Percentiles rank a stretch among this genome's conserved stretches.
These are phyloP conservation scores for Carcharodon carcharias DNA, from an alignment of 2,797 vertebrate species.

Conservation along the genomic window DNA sequence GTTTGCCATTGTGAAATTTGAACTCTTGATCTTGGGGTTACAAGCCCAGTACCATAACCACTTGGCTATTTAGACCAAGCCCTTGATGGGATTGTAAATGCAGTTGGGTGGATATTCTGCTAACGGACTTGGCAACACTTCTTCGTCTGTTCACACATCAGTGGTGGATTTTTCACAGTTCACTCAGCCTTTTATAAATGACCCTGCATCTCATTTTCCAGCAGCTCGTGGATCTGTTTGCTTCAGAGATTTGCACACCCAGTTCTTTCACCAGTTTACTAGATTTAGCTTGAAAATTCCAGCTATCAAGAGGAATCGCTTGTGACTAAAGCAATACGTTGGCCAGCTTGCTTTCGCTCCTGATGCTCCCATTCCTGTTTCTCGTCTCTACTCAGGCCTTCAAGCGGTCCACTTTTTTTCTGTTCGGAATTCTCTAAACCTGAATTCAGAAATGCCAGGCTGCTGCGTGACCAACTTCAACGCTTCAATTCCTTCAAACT, in stretches of 20 bases:
- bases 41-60: too few relatives aligned
- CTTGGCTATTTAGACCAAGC: too few relatives aligned
- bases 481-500: not conserved
- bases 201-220: not conserved
- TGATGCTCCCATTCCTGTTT: not conserved
- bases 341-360: not conserved
- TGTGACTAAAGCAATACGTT: not conserved
- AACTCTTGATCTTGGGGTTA: too few relatives aligned
- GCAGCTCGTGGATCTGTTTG: not conserved
- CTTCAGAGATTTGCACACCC: not conserved
- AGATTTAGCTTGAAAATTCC: not conserved
- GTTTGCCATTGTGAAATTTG: too few relatives aligned
- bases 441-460: not conserved
- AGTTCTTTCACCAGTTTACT: not conserved
- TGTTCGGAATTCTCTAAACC: not conserved
- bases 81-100: too few relatives aligned
- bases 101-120: not conserved
- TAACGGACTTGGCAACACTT: not conserved
- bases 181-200: not conserved
- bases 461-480: not conserved
- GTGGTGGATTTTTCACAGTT: not conserved
- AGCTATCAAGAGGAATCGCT: not conserved
- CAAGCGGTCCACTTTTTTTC: too few relatives aligned
- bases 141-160: not conserved
- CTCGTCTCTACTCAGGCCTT: not conserved